Evolutionary conservation across 1,140 invertebrate genomes (phyloP).

Genomic region (Zaprionus inermis): DNA sequence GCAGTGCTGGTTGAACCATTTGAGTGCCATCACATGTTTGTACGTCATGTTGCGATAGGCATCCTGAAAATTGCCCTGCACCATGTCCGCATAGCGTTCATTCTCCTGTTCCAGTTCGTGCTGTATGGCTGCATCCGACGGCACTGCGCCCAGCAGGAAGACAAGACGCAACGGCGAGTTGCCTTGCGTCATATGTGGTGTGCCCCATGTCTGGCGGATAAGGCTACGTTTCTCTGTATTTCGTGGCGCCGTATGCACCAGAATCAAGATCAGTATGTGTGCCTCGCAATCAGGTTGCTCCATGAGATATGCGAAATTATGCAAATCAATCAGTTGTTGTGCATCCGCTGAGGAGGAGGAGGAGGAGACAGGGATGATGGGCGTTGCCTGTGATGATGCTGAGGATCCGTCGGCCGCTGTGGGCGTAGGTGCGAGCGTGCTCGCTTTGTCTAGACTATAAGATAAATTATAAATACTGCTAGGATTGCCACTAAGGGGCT

Average conservation of each 20-base stretch:
- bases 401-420: no score
- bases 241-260: constrained; percentile 89
- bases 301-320: constrained; percentile 86
- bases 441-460: constrained; percentile 60
- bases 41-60: constrained; percentile 94
- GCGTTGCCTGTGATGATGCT: no score
- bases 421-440: constrained; percentile 28
- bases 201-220: constrained; percentile 89
- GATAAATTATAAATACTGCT: constrained; percentile 43
- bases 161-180: constrained; percentile 85
- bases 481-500: constrained; percentile 35
- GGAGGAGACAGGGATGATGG: not conserved
- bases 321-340: constrained; percentile 85
- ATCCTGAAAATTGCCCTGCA: constrained; percentile 92
- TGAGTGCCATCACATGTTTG: constrained; percentile 93
- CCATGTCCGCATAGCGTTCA: constrained; percentile 87
- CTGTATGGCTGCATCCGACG: constrained; percentile 27
- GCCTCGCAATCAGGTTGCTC: constrained; percentile 85
- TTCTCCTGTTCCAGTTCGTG: constrained; percentile 87
- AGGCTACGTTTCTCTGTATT: constrained; percentile 87
- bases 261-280: constrained; percentile 85
- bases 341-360: constrained; percentile 62
- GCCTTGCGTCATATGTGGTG: constrained; percentile 36
- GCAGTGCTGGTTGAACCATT: constrained; percentile 91
- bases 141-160: constrained; percentile 89